A percentile compares a stretch with the other conserved stretches of the same genome.
These are phyloP conservation scores for Sphaerodactylus townsendi DNA, from an alignment of 2,113 vertebrate species.

Conservation along the genomic window DNA sequence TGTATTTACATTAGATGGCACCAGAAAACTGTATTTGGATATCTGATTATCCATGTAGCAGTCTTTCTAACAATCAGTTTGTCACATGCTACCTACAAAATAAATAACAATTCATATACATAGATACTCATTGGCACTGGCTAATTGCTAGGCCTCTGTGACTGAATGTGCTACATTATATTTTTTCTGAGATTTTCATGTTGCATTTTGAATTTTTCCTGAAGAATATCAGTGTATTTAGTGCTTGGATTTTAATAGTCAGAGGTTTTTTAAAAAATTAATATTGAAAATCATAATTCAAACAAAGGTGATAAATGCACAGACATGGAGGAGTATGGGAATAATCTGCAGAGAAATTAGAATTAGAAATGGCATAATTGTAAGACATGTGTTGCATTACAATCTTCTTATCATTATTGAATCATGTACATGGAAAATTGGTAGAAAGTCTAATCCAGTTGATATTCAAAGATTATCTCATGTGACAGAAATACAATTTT, in stretches of 20 bases:
- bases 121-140: not conserved
- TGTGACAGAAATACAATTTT: not conserved
- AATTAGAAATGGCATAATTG: constrained; percentile 35
- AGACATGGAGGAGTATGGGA: constrained; percentile 1
- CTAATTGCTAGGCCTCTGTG: not conserved
- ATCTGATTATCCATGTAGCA: no score
- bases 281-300: constrained; percentile 33
- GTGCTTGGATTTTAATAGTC: constrained; percentile 15
- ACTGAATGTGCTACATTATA: not conserved
- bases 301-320: not conserved
- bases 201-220: not conserved
- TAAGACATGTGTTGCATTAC: constrained; percentile 27
- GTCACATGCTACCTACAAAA: not conserved
- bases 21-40: no score
- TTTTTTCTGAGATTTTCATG: constrained; percentile 24
- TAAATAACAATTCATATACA: not conserved
- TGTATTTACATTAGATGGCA: no score
- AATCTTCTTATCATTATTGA: not conserved
- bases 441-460: not conserved
- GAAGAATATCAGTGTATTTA: not conserved
- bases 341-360: constrained; percentile 32
- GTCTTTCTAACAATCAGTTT: not conserved
- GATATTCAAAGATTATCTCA: constrained; percentile 26
- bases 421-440: fast-evolving
- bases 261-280: constrained; percentile 5